These are phyloP conservation scores for Albula glossodonta DNA, from an alignment of 2,113 vertebrate species.

Conservation along the genomic window DNA sequence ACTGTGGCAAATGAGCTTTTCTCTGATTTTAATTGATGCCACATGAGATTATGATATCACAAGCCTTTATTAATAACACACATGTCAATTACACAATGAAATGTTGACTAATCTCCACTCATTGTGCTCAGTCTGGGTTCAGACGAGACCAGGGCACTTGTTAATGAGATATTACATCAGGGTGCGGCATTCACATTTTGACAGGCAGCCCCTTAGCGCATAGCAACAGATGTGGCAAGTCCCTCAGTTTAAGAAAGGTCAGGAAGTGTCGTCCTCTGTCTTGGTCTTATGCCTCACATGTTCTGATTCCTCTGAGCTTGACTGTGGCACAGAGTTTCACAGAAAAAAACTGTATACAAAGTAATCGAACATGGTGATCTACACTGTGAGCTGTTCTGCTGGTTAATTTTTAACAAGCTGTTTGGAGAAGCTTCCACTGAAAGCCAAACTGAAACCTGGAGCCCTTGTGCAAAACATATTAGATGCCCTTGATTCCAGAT, in stretches of 20 bases:
- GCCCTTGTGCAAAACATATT: too few species aligned
- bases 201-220: background rate
- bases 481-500: background rate
- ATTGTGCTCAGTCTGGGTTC: too few species aligned
- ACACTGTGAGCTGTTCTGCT: background rate
- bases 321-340: too few species aligned
- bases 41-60: background rate
- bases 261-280: too few species aligned
- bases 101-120: background rate
- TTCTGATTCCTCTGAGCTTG: too few species aligned
- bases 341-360: too few species aligned
- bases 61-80: constrained; percentile 13
- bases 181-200: background rate
- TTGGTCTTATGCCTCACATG: too few species aligned
- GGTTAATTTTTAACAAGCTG: constrained; percentile 9
- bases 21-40: background rate
- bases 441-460: background rate
- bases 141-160: background rate
- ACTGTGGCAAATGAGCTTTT: background rate
- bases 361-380: too few species aligned
- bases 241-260: too few species aligned
- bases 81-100: constrained; percentile 8
- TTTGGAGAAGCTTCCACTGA: constrained; percentile 3
- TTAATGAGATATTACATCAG: background rate
- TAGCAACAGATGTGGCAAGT: too few species aligned